Evolutionary conservation across 2,113 vertebrate genomes (phyloP), one percentile per base, ranked within the genome.

Genomic region (Trichomycterus rosablanca): DNA sequence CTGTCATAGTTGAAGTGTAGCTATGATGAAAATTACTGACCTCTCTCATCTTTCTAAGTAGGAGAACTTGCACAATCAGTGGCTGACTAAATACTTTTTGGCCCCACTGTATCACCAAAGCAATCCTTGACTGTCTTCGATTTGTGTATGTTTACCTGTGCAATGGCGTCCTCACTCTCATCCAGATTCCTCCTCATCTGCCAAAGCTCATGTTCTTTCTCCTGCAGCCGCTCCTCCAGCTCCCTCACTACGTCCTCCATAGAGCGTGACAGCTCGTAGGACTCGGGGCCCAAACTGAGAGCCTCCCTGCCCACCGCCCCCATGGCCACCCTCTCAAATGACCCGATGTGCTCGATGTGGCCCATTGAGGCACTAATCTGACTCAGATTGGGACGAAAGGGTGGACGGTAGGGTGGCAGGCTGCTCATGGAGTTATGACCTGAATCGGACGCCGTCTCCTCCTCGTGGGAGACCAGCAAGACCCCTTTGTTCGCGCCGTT

Each of bases 281-380:
- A 32, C 18, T 59, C 28, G 89, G 92, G 0, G 91, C 92, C 0
- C 11, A 2, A 32, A 45, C 24, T 3, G 2, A 59, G 26, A 34
- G 26, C 26, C 12, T 26, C 1, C 24, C 66, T 87, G 66, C 89
- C 61, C 0, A 83, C 81, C 1, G 78, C 81, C 24, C 88, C 81
- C 0, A 81, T 78, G 51, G 78, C 76, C 3, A 81, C 81, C 46
- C 90, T 88, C 60, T 97, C 94, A 81, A 95, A 76, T 15, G 93
- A 97, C 52, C 93, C 93, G 0, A 98, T 93, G 72, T 93, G 93
- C 76, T 97, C 94, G 71, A 97, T 92, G 76, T 97, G 92, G 66
- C 96, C 93, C 85, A 94, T 85, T 2, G 95, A 97, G 59, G 95
- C 93, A 0, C 93, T 97, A 82, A 97, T 95, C 70, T 93, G 88